Percentiles rank a stretch among this genome's conserved stretches.
Evolutionary conservation across 2,797 vertebrate species (phyloP).

Genomic region (Pachyuromys duprasi): DNA sequence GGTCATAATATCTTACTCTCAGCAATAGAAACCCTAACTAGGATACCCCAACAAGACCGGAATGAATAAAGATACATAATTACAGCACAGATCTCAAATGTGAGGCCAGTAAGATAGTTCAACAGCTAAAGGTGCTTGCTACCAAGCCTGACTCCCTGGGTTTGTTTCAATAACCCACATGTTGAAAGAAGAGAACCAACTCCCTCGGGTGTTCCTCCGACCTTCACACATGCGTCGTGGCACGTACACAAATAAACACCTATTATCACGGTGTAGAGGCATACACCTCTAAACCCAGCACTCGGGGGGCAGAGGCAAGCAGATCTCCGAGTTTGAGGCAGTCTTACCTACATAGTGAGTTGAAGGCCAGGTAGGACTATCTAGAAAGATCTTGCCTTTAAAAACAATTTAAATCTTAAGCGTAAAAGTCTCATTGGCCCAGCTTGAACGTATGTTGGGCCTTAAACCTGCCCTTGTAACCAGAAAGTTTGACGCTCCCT

Average conservation of each 20-base stretch:
- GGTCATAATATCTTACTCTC: background rate
- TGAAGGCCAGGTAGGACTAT: background rate
- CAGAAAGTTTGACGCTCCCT: background rate
- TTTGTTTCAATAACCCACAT: background rate
- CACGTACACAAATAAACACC: background rate
- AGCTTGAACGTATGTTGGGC: background rate
- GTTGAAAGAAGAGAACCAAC: background rate
- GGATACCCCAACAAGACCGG: background rate
- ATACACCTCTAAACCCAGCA: background rate
- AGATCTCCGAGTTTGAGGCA: background rate
- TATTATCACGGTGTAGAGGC: background rate
- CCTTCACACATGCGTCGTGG: background rate
- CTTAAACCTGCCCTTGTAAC: background rate
- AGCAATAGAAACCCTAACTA: background rate
- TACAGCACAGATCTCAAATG: conserved; percentile 5
- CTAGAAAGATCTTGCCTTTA: background rate
- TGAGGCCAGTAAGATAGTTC: background rate
- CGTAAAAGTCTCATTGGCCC: background rate
- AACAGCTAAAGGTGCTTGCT: background rate
- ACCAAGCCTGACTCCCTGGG: background rate
- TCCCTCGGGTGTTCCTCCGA: background rate
- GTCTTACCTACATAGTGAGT: background rate
- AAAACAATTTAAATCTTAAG: background rate
- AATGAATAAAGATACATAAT: background rate
- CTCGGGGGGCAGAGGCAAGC: background rate